These are phyloP conservation scores for Pachycephus smyrnensis DNA, from an alignment of 2,888 invertebrate genomes.

Conservation along the genomic window DNA sequence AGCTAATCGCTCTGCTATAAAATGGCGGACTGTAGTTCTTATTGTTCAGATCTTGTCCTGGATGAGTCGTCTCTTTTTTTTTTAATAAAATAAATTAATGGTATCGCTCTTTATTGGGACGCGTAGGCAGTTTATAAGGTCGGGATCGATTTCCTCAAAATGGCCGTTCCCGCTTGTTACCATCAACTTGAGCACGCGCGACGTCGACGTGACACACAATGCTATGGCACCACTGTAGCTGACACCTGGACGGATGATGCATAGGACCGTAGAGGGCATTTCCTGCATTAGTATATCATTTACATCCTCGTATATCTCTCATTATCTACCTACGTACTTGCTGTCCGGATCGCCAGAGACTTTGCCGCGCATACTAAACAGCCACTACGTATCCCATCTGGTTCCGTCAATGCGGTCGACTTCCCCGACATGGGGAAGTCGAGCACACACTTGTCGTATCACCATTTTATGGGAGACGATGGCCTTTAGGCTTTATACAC, in stretches of 20 bases:
- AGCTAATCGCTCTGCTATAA: background rate
- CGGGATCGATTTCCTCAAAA: slow-evolving; percentile 17
- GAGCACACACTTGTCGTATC: background rate
- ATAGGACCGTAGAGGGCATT: slow-evolving; percentile 54
- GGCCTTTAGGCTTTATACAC: background rate
- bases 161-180: background rate
- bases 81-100: background rate
- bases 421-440: background rate
- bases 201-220: slow-evolving; percentile 12
- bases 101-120: background rate
- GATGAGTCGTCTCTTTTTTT: background rate
- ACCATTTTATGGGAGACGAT: background rate
- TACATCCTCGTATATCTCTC: slow-evolving; percentile 53
- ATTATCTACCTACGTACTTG: slow-evolving; percentile 53
- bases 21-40: background rate
- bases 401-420: background rate
- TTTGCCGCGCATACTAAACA: slow-evolving; percentile 19
- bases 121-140: background rate
- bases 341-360: slow-evolving; percentile 20
- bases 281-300: slow-evolving; percentile 61
- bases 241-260: slow-evolving; percentile 62
- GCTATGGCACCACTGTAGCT: slow-evolving; percentile 13
- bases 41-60: background rate
- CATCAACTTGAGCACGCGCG: background rate
- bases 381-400: slow-evolving; percentile 7